These are phyloP conservation scores for Aphidius ervi DNA, from an alignment of 1,140 invertebrate genomes.

Conservation along the genomic window DNA sequence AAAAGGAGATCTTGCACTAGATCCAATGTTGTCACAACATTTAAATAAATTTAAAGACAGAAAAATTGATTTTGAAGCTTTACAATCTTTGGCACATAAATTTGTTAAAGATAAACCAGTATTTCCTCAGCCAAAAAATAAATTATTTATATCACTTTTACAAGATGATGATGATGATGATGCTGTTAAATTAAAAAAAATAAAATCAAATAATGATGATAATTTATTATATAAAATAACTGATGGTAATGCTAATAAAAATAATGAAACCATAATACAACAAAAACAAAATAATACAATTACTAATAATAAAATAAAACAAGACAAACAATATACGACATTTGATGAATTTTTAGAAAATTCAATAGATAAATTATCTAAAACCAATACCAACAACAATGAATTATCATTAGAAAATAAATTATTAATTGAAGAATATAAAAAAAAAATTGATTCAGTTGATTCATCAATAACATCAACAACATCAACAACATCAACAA, in stretches of 20 bases:
- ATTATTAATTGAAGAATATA: conserved; percentile 17
- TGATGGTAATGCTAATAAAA: neutral
- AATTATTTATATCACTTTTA: conserved; percentile 31
- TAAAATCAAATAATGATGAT: neutral
- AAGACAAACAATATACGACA: conserved; percentile 2
- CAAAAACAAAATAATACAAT: neutral
- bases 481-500: neutral
- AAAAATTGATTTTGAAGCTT: conserved; percentile 44
- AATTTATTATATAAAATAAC: neutral
- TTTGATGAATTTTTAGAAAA: conserved; percentile 28
- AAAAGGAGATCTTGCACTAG: conserved; percentile 54
- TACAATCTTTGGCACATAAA: conserved; percentile 31
- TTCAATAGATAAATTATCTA: conserved; percentile 12
- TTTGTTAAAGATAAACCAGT: conserved; percentile 28
- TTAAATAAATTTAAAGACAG: conserved; percentile 64
- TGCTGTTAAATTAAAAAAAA: too few species aligned
- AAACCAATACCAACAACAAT: neutral
- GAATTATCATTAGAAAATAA: conserved; percentile 7
- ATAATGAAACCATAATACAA: neutral
- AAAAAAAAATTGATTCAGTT: conserved; percentile 4
- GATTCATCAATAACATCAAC: too few species aligned
- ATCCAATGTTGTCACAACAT: conserved; percentile 54
- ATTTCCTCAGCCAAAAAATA: conserved; percentile 37
- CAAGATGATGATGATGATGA: conserved; percentile 8
- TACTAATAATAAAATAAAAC: neutral